These are phyloP conservation scores for Geotrypetes seraphini DNA, from an alignment of 2,797 vertebrate species.

Conservation along the genomic window DNA sequence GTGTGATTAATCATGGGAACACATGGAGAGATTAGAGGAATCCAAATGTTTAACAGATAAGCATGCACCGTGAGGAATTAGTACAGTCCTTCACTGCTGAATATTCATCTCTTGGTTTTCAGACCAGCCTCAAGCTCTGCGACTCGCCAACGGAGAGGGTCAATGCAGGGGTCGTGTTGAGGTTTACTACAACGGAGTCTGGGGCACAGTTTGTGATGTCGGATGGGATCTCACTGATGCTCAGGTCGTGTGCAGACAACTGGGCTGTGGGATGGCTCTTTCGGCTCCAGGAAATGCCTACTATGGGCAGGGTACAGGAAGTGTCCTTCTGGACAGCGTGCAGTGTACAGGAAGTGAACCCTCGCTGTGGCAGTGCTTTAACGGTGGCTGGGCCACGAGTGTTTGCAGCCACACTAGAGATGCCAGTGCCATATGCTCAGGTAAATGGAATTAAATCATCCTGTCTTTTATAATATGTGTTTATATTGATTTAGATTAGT, in stretches of 20 bases:
- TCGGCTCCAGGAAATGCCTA: neutral
- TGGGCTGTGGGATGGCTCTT: neutral
- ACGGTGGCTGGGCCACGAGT: constrained; percentile 4
- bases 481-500: no score
- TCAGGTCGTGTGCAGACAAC: neutral
- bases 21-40: no score
- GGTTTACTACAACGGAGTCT: neutral
- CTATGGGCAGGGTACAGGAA: no score
- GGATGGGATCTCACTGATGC: neutral
- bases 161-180: neutral
- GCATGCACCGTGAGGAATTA: no score
- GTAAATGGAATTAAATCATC: no score
- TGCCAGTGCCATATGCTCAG: constrained; percentile 15
- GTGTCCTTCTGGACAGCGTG: constrained; percentile 14
- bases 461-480: no score
- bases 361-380: constrained; percentile 6
- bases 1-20: no score
- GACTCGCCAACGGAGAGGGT: neutral
- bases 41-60: no score
- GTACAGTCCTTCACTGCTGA: no score
- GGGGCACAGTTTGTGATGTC: neutral
- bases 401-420: neutral
- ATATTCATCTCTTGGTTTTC: neutral
- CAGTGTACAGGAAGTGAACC: neutral
- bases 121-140: neutral